Evolutionary conservation across 2,888 invertebrate species (phyloP), one percentile per base, ranked within the genome.

Genomic region (Pheosia gnoma): DNA sequence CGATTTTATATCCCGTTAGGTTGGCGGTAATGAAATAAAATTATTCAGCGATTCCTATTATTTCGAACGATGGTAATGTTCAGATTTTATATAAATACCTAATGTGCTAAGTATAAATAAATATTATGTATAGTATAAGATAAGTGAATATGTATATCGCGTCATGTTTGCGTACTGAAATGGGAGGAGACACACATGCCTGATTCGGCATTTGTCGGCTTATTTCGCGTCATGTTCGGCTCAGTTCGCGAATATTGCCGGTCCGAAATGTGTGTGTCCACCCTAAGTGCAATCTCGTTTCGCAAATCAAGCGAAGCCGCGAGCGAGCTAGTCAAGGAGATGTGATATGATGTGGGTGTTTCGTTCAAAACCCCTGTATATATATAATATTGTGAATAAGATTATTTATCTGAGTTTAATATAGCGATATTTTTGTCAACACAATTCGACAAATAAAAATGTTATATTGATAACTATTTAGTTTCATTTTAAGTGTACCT

Each of bases 341-440:
- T 67, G 68, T 79, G 72, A 72, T 76, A 53, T 59, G 57, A 64
- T 65, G 57, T 66, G 65, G 67, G 75, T 58, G 62, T 63, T 58
- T 64, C 66, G 70, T 65, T 68, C 65, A 58, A 59, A 74, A 59
- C 68, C 70, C 67, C 53, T 74, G 66, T 67, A 61, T 74, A 72
- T 72, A 41, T 41, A 41, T 25, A 71, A 67, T 67, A 70, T 72
- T 80, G 78, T 81, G 78, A 78, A 81, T 81, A 83, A 80, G 72
- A 80, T 71, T 78, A 79, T 76, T 75, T 74, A 74, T 72, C 70
- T 63, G 69, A 69, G 55, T 74, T 65, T 64, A 72, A 73, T 66
- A 80, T 78, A 83, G 78, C 78, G 74, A 78, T 82, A 85, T 84
- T 83, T 65, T 85, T 83, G 80, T 83, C 81, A 79, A 71, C 69